Base-by-base conservation (phyloP, 2,888 invertebrate species). In the Cylloceria caligata region DNA sequence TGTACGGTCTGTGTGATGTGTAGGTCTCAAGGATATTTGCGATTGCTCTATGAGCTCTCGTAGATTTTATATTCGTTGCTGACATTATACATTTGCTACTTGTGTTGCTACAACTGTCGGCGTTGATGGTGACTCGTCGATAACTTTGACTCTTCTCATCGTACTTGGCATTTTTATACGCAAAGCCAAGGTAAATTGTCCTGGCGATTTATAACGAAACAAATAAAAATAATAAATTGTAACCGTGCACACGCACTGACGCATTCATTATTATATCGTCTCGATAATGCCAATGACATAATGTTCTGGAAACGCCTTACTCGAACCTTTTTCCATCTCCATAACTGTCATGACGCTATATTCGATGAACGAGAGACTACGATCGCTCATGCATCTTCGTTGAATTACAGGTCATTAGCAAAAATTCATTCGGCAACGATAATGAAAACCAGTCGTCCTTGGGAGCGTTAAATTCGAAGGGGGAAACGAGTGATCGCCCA, bases 91-190 rank as follows among this genome's bases (percentile, higher is more conserved):
- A 49, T 49, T 55, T 30, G 55, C 55, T 27, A 27, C n/a, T 62
- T 62, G 34, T 36, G 24, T 27, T 9, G 55, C 27, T 55, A 19
- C 19, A 6, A 16, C 27, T 13, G 13, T n/a, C n/a, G n/a, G n/a
- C n/a, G n/a, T 27, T n/a, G n/a, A 9, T 24, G 34, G 34, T 36
- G 36, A 62, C 34, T 62, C 60, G 34, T 60, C 16, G 30, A 30
- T 16, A 19, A 34, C 57, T 6, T 71, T 57, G 11, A 45, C 30
- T 47, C n/a, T 55, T 65, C 52, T 75, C 57, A 39, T 69, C 36
- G 67, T 68, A 72, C 45, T 73, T 76, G 11, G 67, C 65, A 76
- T 76, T 72, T 81, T 72, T 81, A 60, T 71, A 71, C 69, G 69
- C 36, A 52, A 42, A 49, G 67, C 42, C 67, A n/a, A 9, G 68